Evolutionary conservation across 2,113 vertebrate species (phyloP).

Genomic region (Zonotrichia leucophrys): DNA sequence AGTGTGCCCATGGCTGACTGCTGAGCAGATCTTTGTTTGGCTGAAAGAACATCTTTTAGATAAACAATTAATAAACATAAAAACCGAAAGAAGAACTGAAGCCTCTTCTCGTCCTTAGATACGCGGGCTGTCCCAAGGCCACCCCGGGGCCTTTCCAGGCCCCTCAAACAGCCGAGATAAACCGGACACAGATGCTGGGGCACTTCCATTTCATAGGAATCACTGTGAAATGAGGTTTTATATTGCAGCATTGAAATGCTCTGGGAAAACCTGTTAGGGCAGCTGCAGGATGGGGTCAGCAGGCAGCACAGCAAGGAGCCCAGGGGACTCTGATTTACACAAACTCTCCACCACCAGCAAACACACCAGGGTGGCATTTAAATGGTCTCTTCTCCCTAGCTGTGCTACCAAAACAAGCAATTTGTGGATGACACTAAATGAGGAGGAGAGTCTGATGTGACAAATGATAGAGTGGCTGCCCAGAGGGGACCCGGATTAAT

Average conservation of each 20-base stretch:
- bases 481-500: neutral
- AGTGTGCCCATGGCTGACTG: too few relatives aligned
- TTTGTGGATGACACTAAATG: slow-evolving; percentile 2
- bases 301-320: neutral
- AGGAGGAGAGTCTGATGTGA: neutral
- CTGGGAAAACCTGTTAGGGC: neutral
- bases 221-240: neutral
- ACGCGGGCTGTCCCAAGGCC: too few relatives aligned
- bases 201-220: neutral
- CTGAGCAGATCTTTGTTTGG: too few relatives aligned
- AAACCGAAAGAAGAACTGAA: too few relatives aligned
- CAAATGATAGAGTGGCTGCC: neutral
- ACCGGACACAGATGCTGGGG: neutral
- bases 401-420: slow-evolving; percentile 2
- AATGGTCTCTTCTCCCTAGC: neutral
- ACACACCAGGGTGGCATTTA: neutral
- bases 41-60: too few relatives aligned
- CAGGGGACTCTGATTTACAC: slow-evolving; percentile 20
- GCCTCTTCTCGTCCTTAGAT: too few relatives aligned
- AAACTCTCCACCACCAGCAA: neutral
- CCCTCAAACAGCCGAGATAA: too few relatives aligned
- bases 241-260: neutral
- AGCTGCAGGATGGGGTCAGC: slow-evolving; percentile 14
- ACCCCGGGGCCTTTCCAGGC: too few relatives aligned
- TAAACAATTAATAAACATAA: too few relatives aligned